Evolutionary conservation across 2,888 invertebrate genomes (phyloP).

Genomic region (Dryocosmus kuriphilus): DNA sequence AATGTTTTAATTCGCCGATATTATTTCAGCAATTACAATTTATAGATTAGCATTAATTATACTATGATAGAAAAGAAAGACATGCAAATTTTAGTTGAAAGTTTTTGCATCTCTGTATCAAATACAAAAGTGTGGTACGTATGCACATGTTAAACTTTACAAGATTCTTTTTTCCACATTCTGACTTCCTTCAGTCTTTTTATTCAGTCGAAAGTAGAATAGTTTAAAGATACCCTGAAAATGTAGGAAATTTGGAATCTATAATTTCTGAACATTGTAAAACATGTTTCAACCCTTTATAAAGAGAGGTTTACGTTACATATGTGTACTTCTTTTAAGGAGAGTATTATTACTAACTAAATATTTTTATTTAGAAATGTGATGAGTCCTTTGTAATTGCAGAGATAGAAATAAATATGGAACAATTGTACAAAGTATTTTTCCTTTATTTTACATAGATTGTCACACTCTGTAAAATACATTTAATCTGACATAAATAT

Average conservation of each 20-base stretch:
- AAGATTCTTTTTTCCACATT: conserved; percentile 48
- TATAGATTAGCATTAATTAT: conserved; percentile 12
- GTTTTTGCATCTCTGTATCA: conserved; percentile 40
- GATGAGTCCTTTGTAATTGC: neutral
- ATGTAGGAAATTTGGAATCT: neutral
- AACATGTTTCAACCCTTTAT: neutral
- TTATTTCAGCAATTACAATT: conserved; percentile 9
- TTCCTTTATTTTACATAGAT: conserved; percentile 52
- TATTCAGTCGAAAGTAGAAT: neutral
- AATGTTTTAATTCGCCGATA: conserved; percentile 19
- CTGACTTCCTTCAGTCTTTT: conserved; percentile 37
- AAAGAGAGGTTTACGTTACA: neutral
- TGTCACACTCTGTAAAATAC: conserved; percentile 43
- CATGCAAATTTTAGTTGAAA: conserved; percentile 23
- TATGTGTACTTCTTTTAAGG: neutral
- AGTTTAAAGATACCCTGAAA: neutral
- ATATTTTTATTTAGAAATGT: neutral
- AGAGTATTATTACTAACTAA: neutral
- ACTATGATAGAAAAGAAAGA: conserved; percentile 2
- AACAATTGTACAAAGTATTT: conserved; percentile 49
- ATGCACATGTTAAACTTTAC: conserved; percentile 57
- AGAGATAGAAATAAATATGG: conserved; percentile 8
- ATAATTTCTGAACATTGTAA: neutral
- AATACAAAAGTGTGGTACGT: conserved; percentile 71
- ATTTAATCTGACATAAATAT: conserved; percentile 41